Conservation (phyloP, 2,797 vertebrate species). For the Clarias platycephalus region DNA sequence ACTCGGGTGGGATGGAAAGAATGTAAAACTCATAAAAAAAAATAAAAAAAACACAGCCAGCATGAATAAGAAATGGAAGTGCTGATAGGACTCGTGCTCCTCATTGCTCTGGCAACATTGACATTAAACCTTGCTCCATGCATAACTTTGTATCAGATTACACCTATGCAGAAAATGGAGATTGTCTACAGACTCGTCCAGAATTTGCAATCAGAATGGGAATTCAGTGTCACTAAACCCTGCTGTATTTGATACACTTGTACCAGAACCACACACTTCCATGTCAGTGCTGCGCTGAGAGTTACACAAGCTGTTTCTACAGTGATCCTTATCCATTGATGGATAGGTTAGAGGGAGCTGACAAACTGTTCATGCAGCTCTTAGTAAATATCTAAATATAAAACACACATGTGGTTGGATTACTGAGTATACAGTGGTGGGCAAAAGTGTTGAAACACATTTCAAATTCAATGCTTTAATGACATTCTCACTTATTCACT, state of each 20-base stretch:
- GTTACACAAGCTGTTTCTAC: background rate
- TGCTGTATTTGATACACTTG: background rate
- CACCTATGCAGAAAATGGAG: background rate
- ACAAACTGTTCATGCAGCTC: background rate
- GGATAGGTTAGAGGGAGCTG: background rate
- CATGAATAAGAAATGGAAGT: background rate
- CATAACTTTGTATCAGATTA: background rate
- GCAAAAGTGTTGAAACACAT: too few relatives aligned
- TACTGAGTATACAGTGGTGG: too few relatives aligned
- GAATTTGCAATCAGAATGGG: background rate
- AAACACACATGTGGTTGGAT: background rate
- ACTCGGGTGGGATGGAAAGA: background rate
- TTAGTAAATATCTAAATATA: background rate
- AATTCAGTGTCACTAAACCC: background rate
- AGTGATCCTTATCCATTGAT: background rate
- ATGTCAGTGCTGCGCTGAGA: background rate
- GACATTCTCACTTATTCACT: too few relatives aligned
- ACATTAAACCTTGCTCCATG: background rate
- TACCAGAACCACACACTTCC: background rate
- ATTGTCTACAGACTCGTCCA: background rate
- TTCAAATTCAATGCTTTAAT: too few relatives aligned
- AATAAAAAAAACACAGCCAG: background rate
- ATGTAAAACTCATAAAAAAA: constrained; percentile 4
- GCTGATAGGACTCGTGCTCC: background rate
- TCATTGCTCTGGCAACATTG: background rate